These are phyloP conservation scores for Anguilla pacifica DNA, from an alignment of 2,797 vertebrate species.

Conservation along the genomic window DNA sequence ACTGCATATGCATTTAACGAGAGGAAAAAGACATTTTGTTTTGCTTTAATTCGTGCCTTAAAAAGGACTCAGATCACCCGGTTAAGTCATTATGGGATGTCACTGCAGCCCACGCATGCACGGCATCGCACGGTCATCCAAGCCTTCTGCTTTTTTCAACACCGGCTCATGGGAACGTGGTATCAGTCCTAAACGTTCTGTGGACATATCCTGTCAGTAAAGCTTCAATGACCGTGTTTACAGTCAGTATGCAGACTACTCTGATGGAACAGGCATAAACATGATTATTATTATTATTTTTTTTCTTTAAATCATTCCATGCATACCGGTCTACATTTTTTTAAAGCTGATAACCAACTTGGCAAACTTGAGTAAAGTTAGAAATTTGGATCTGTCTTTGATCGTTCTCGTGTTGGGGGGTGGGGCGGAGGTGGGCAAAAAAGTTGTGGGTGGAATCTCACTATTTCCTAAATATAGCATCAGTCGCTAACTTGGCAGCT, in stretches of 20 bases:
- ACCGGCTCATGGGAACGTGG: not conserved
- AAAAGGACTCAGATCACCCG: not conserved
- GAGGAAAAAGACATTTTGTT: too few species aligned
- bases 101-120: not conserved
- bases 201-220: not conserved
- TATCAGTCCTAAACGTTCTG: not conserved
- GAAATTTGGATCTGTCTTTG: not conserved
- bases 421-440: not conserved
- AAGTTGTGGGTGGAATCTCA: not conserved
- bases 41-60: too few species aligned
- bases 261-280: not conserved
- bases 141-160: not conserved
- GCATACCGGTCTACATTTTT: not conserved
- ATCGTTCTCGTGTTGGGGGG: not conserved
- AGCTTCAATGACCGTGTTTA: not conserved
- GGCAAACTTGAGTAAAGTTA: not conserved
- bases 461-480: not conserved
- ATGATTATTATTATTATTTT: too few species aligned
- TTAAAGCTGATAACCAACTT: not conserved
- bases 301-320: not conserved
- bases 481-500: not conserved
- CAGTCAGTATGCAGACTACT: not conserved
- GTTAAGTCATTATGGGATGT: not conserved
- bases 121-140: not conserved
- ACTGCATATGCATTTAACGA: too few species aligned